These are phyloP conservation scores for Zelleria hepariella DNA, from an alignment of 2,888 invertebrate genomes.

Conservation along the genomic window DNA sequence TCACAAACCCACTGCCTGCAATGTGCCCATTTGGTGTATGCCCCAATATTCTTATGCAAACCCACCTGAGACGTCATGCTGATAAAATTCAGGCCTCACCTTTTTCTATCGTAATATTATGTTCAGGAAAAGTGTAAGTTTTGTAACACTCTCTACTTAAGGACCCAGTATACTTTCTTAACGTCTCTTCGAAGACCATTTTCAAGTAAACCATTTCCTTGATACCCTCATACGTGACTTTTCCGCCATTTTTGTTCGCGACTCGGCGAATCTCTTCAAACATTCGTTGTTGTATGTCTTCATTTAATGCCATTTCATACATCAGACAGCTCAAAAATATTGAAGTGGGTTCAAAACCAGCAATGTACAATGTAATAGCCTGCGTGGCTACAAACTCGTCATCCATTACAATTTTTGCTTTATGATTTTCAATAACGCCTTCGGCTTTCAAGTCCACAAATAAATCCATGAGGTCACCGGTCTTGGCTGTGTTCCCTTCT, in stretches of 20 bases:
- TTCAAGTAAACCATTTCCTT: slow-evolving; percentile 47
- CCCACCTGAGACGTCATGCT: too few species aligned
- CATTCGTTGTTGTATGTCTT: slow-evolving; percentile 32
- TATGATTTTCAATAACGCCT: not conserved
- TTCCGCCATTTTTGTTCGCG: slow-evolving; percentile 23
- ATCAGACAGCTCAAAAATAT: slow-evolving; percentile 46
- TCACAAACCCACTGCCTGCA: too few species aligned
- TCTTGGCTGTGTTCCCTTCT: slow-evolving; percentile 4
- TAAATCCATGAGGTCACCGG: slow-evolving; percentile 16
- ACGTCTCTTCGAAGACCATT: slow-evolving; percentile 40
- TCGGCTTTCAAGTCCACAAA: slow-evolving; percentile 12
- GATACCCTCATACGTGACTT: slow-evolving; percentile 39
- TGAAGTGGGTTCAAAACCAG: slow-evolving; percentile 63
- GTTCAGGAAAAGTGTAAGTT: slow-evolving; percentile 28
- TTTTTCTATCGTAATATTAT: slow-evolving; percentile 24
- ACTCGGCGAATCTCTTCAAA: slow-evolving; percentile 40
- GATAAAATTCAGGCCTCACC: slow-evolving; percentile 7
- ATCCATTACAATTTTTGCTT: slow-evolving; percentile 22
- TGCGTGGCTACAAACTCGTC: slow-evolving; percentile 35
- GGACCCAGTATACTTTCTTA: slow-evolving; percentile 35
- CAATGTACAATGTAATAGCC: slow-evolving; percentile 49
- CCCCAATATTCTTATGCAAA: too few species aligned
- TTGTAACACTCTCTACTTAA: slow-evolving; percentile 28
- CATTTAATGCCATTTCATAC: slow-evolving; percentile 42
- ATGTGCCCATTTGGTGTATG: too few species aligned